Base-by-base conservation (phyloP, 2,113 vertebrate genomes). In the Drymodes brunneopygia region DNA sequence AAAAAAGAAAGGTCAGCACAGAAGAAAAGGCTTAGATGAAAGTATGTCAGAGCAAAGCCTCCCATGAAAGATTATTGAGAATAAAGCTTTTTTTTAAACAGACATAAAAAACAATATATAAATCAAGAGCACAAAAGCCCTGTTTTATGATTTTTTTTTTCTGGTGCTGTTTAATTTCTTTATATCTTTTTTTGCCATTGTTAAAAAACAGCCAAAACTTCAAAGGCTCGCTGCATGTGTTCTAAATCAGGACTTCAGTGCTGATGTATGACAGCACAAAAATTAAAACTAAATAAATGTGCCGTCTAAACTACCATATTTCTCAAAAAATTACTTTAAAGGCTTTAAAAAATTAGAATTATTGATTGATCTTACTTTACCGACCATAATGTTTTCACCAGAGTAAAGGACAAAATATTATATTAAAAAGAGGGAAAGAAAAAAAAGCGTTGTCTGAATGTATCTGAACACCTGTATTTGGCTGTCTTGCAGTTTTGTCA, bases 211-310 rank as follows among this genome's bases (percentile, higher is more conserved):
- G 92, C 54, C 95, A 81, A 86, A 94, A 98, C 98, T 98, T 98
- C 98, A 98, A 98, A 98, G 98, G 87, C 74, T 79, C 25, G 38
- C 92, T 79, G 96, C 98, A 98, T 98, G 95, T 98, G 98, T 98
- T 98, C 97, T 88, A n/a, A 98, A 98, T 98, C 98, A 98, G 95
- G 94, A 96, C 95, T 97, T 97, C 97, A 97, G 97, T 95, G 93
- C 96, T 97, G 97, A 98, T 97, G 97, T 97, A 97, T 98, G 98
- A 97, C 98, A 98, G 98, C 97, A 96, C 89, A 97, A 98, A 97
- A 98, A 98, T 98, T 98, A 98, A 97, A 98, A 97, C 90, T 82
- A 97, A 98, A 98, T 98, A 98, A 98, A 98, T 98, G 97, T 98
- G 94, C 97, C 98, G 96, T 97, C 98, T 97, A 95, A 98, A 94